Base-by-base conservation (phyloP, 2,113 vertebrate species). In the Saimiri boliviensis region DNA sequence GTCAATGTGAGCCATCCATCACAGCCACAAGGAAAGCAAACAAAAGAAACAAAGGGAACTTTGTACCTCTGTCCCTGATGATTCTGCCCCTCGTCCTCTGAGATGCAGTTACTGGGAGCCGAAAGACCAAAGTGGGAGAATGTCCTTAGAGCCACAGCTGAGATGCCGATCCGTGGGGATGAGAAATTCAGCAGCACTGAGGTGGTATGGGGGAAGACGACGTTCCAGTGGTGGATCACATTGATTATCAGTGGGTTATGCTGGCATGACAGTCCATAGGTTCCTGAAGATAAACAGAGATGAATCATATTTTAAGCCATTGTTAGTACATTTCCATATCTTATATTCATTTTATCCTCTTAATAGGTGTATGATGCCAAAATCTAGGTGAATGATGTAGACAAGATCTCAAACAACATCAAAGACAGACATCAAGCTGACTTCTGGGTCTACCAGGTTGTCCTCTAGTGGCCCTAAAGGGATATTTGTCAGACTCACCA, bases 111-210 rank as follows among this genome's bases (percentile, higher is more conserved):
- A 91, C 91, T 96, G 93, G 98, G 97, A 87, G 97, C 98, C 93
- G 99, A 98, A 98, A 98, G 97, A 96, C 98, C 99, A 94, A 98
- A 97, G 92, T 98, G 98, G 94, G 98, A 99, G 89, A 98, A 98
- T 2, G 99, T 99, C 94, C 99, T 98, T 90, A 99, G 93, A 84
- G 99, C 99, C 94, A 99, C 99, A 0, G 99, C 99, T 35, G 99
- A 98, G 37, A 99, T 96, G 25, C 99, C 99, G 98, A 99, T 99
- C 0, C 97, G 82, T 0, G 98, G 96, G 42, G 99, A 99, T 52
- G 99, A 99, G 97, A 99, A 99, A 96, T 99, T 99, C 91, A 99
- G 98, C 95, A 99, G 97, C 73, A 99, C 97, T 0, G 99, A 99
- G 40, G 98, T 88, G 0, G 98, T 99, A 74, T 66, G 96, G 95